Evolutionary conservation across 1,140 invertebrate genomes (phyloP), one percentile per base, ranked within the genome.

Genomic region (Brachionus paranguensis): DNA sequence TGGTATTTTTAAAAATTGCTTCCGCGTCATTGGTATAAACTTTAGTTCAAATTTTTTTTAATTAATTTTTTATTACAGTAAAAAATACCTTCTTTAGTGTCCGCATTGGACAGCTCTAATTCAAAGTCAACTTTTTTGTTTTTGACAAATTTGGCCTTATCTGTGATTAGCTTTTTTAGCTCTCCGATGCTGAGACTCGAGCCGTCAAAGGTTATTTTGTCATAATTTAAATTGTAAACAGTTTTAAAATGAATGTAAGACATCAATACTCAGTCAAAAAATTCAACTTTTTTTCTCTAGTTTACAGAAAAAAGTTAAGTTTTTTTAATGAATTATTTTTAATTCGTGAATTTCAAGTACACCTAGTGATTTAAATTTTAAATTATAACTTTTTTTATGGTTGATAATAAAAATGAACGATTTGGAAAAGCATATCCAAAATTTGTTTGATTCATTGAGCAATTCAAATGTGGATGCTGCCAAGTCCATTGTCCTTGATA

Each of bases 191-290:
- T 68, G 7, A 81, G n/a, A 64, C 78, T 81, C 20, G 78, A 68
- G 11, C 78, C 53, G 20, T 81, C 78, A 60, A 81, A 81, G 11
- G 78, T 81, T 27, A 81, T 47, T 81, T 81, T 81, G 33, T 81
- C 78, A 81, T 37, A 81, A 37, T 81, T 81, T 60, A 64, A 68
- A 68, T 68, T 81, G 53, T 64, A 81, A 17, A 81, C 78, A 60
- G 78, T 64, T 27, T 81, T 81, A 47, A 81, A 81, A 68, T 81
- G 78, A 64, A 81, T 64, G 29, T 64, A 41, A 60, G 78, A 81
- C 78, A 81, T 81, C 24, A 24, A 76, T 47, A n/a, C 29, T 70
- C 14, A 70, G 6, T 45, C 12, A 72, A 72, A 41, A 72, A 41
- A 8, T 72, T 17, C 4, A 72, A 41, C 17, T 33, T 41, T 43